phyloP scores from a whole-genome alignment of 2,797 vertebrate species.

The Protosalanx chinensis region DNA sequence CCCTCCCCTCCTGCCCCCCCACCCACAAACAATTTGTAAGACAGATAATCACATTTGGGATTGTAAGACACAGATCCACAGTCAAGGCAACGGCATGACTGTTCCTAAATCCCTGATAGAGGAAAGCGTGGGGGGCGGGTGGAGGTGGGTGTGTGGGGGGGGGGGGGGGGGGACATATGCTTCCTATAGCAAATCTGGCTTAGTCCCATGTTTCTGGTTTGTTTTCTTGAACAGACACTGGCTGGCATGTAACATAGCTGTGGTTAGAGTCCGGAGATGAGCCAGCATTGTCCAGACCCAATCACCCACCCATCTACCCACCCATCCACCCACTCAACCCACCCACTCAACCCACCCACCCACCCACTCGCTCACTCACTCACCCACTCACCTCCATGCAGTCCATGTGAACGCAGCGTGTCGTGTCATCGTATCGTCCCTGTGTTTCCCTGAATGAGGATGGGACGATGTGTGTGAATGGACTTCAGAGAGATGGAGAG shows the following conservation, averaged over 20 bases:
- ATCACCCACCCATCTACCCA: slow-evolving; percentile 7
- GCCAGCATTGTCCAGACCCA: slow-evolving; percentile 32
- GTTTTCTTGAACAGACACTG: slow-evolving; percentile 57
- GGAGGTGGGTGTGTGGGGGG: not conserved
- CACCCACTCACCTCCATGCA: slow-evolving; percentile 1
- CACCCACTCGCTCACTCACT: not conserved
- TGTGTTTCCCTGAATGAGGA: too few relatives aligned
- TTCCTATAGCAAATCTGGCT: slow-evolving; percentile 49
- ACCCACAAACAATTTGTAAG: slow-evolving; percentile 46
- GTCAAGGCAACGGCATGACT: slow-evolving; percentile 39
- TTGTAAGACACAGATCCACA: slow-evolving; percentile 27
- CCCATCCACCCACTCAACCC: not conserved
- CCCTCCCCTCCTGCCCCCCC: too few relatives aligned
- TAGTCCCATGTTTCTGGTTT: slow-evolving; percentile 45
- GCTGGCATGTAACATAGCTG: slow-evolving; percentile 49
- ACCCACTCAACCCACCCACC: not conserved
- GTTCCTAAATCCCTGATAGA: slow-evolving; percentile 44
- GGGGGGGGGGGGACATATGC: slow-evolving; percentile 44
- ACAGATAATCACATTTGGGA: slow-evolving; percentile 48
- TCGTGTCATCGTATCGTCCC: not conserved
- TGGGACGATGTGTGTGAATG: not conserved
- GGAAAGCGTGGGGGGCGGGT: slow-evolving; percentile 39
- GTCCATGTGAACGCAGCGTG: not conserved
- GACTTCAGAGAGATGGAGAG: not conserved
- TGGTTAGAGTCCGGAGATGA: slow-evolving; percentile 47